Evolutionary conservation across 2,113 vertebrate genomes (phyloP), one percentile per base, ranked within the genome.

Genomic region (Nesoenas mayeri): DNA sequence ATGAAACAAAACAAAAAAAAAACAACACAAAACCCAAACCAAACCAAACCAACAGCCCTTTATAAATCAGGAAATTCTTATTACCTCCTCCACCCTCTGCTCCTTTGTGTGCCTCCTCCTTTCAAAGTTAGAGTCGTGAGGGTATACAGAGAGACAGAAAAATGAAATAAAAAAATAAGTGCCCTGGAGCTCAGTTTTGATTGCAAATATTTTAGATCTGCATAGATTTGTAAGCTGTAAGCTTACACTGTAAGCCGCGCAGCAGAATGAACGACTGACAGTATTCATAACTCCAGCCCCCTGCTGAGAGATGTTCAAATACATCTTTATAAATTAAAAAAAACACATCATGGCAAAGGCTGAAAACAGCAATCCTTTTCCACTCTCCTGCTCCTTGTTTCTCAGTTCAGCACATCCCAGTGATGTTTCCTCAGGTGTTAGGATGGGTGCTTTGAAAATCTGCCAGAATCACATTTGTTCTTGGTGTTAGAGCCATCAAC

Each of bases 31-130:
- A 47, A 44, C 42, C 42, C 42, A 44, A 47, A 47, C 44, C 44
- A 47, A 20, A 9, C 12, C 16, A 67, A 66, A 89, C 62, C 94
- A 94, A 57, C 79, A 64, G 24, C 28, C 34, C n/a, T 94, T 96
- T 94, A 74, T 88, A 81, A 80, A 93, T 92, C 61, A 89, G 65
- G 73, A 91, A 93, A 92, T 84, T 4, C 53, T 80, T 64, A 53
- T 83, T 87, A 53, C 71, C 90, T 84, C 69, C 66, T 69, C 84
- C 65, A 73, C 36, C 44, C 70, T 81, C 61, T 38, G 7, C 62
- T 92, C 58, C 25, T 90, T 77, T 78, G 60, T 64, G 17, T 61
- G 60, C 42, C 42, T 90, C 8, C 16, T 78, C 32, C 79, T 88
- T 47, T 91, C 44, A 53, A n/a, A 78, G 74, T 32, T 42, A 51